Evolutionary conservation across 2,888 invertebrate species (phyloP), one percentile per base, ranked within the genome.

Genomic region (Euzophera pinguis): DNA sequence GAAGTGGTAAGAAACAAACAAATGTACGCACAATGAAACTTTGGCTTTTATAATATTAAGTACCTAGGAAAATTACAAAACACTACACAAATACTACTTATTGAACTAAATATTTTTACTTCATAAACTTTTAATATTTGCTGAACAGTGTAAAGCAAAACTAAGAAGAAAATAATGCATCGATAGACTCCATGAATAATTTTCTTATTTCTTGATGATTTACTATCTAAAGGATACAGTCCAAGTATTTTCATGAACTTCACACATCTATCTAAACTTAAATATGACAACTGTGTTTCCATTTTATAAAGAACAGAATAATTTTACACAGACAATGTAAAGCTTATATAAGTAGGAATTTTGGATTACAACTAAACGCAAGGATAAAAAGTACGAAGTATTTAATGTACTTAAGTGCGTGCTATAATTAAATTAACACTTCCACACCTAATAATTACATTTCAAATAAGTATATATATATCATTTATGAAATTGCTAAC

Each of bases 241-340:
- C 47, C 47, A 17, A 47, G 16, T 14, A 47, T 35, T n/a, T 17
- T 47, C 47, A 47, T 34, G 1, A 16, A 35, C 7, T 47, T 47
- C 1, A 47, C 34, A 47, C 16, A 16, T 47, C 47, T 47, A 6
- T 7, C 47, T 10, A 16, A 5, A 47, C 34, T 16, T n/a, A 47
- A 34, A 34, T 47, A 47, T 13, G 47, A 34, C 3, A 47, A 12
- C 16, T 47, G 8, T 9, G 14, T 8, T 32, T 47, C 47, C 47
- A 47, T 47, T 10, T 7, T 39, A n/a, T 12, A 10, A 35, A 29
- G 4, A 29, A 6, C 5, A 29, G 7, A 29, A 29, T 29, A 29
- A 29, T n/a, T n/a, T n/a, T n/a, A n/a, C n/a, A n/a, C n/a, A 22
- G 22, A 22, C 22, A 22, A 22, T 3, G 34, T 10, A 2, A 10